These are phyloP conservation scores for Eumacrocentrus americanus DNA, from an alignment of 2,888 invertebrate species.

Conservation along the genomic window DNA sequence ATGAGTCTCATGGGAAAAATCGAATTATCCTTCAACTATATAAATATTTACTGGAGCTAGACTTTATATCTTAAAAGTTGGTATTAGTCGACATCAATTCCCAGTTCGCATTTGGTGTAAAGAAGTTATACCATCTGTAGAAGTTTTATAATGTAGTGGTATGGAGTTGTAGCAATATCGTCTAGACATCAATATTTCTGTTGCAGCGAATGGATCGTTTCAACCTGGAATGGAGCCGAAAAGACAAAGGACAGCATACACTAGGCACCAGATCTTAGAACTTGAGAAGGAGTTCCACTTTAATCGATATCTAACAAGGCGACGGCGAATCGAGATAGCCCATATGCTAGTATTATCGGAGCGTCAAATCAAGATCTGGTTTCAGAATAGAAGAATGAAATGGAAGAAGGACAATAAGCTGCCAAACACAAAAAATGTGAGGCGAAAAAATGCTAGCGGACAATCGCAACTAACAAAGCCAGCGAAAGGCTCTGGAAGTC, in stretches of 20 bases:
- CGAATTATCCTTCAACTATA: too few relatives aligned
- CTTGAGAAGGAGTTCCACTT: conserved; percentile 98
- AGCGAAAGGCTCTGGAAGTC: conserved; percentile 40
- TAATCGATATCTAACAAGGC: conserved; percentile 93
- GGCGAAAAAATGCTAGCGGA: conserved; percentile 66
- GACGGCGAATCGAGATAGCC: conserved; percentile 96
- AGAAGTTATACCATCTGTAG: too few relatives aligned
- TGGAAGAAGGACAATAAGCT: conserved; percentile 89
- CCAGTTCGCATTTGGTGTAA: too few relatives aligned
- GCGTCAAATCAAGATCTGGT: conserved; percentile 89
- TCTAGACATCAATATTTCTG: too few relatives aligned
- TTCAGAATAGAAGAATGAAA: conserved; percentile 85
- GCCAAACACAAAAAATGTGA: conserved; percentile 82
- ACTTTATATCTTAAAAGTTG: too few relatives aligned
- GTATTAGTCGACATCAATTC: too few relatives aligned
- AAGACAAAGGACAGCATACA: conserved; percentile 95
- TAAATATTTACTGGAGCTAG: too few relatives aligned
- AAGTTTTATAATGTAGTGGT: too few relatives aligned
- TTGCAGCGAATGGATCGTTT: conserved; percentile 84
- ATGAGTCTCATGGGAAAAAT: too few relatives aligned
- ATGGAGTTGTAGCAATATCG: too few relatives aligned
- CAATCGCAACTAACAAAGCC: conserved; percentile 47
- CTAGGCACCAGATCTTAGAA: conserved; percentile 96
- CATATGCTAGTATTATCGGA: conserved; percentile 93
- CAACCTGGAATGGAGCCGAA: conserved; percentile 95